Evolutionary conservation across 2,888 invertebrate genomes (phyloP).

Genomic region (Apoderus coryli): DNA sequence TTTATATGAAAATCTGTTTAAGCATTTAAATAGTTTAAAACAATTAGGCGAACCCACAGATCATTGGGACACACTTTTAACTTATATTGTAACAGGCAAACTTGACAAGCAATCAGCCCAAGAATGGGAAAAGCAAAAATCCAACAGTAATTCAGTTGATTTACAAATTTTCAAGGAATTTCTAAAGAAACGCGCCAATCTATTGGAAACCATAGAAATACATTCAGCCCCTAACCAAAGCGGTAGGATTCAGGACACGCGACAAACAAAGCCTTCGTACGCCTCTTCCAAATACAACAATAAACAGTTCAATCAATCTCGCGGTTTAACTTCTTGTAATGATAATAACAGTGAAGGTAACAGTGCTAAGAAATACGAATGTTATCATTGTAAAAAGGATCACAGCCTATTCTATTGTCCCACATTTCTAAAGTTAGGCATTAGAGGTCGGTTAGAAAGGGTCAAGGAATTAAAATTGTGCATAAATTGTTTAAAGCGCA

Average conservation of each 20-base stretch:
- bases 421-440: constrained; percentile 8
- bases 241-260: no score
- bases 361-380: constrained; percentile 6
- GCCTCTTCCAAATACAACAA: no score
- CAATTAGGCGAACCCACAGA: constrained; percentile 14
- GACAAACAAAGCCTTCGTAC: no score
- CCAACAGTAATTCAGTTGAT: not conserved
- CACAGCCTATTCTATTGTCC: constrained; percentile 12
- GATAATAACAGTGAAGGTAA: no score
- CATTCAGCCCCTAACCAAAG: constrained; percentile 5
- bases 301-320: no score
- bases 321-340: no score
- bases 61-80: constrained; percentile 13
- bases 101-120: constrained; percentile 9
- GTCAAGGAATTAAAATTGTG: constrained; percentile 5
- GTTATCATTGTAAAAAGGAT: constrained; percentile 11
- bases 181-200: constrained; percentile 13
- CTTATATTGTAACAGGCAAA: constrained; percentile 12
- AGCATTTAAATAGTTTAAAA: constrained; percentile 13
- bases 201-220: constrained; percentile 11
- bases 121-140: constrained; percentile 12
- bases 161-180: constrained; percentile 12
- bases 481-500: constrained; percentile 7
- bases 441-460: constrained; percentile 9
- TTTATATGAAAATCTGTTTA: constrained; percentile 9